Percentiles rank a stretch among this genome's conserved stretches.
Evolutionary conservation across 2,113 vertebrate genomes (phyloP).

Genomic region (Indicator indicator): DNA sequence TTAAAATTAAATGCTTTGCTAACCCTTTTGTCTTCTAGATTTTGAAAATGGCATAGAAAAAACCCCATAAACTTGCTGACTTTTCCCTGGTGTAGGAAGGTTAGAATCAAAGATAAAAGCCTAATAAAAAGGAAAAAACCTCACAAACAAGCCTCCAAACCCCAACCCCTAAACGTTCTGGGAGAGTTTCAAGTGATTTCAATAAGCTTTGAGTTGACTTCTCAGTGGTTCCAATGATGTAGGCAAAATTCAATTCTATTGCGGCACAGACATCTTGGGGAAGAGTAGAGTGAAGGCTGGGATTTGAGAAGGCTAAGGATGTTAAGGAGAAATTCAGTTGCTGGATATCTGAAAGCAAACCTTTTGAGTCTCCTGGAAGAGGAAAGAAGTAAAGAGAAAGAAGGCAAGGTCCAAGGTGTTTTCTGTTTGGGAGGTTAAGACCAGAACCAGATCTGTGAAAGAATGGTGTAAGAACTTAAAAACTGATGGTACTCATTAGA

Average conservation of each 20-base stretch:
- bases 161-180: not conserved
- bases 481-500: not conserved
- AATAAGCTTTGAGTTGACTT: not conserved
- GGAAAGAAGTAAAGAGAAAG: not conserved
- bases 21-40: not conserved
- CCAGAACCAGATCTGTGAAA: not conserved
- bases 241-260: not conserved
- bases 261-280: not conserved
- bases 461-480: not conserved
- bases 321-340: not conserved
- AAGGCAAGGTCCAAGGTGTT: not conserved
- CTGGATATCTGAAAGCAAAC: not conserved
- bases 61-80: not conserved
- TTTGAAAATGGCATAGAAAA: not conserved
- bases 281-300: not conserved
- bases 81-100: not conserved
- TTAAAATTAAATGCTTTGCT: not conserved
- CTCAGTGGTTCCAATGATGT: not conserved
- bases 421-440: not conserved
- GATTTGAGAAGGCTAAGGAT: not conserved
- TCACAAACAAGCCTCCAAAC: no score
- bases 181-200: not conserved
- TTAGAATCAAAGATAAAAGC: not conserved
- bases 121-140: not conserved
- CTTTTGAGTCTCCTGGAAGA: not conserved